phyloP scores from a whole-genome alignment of 2,888 invertebrate genomes.

The Phanerotoma sp. region DNA sequence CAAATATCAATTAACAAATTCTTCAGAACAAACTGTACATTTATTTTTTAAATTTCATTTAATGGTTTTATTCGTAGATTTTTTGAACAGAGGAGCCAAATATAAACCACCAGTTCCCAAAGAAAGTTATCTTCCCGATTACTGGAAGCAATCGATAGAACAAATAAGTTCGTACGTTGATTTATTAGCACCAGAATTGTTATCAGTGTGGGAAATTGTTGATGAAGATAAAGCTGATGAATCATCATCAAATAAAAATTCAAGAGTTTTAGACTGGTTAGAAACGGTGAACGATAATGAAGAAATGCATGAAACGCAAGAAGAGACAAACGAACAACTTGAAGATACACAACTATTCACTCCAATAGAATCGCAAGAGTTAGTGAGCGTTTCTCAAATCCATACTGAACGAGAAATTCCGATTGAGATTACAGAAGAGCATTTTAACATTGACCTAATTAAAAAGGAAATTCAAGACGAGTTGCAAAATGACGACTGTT shows the following conservation, averaged over 20 bases:
- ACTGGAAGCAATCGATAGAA: conserved; percentile 46
- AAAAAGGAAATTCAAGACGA: neutral
- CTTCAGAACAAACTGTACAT: no score
- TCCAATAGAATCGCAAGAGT: conserved; percentile 42
- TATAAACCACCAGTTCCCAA: neutral
- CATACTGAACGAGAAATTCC: neutral
- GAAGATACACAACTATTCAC: conserved; percentile 19
- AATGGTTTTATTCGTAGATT: conserved; percentile 25
- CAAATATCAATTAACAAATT: no score
- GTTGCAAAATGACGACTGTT: no score
- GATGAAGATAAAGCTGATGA: conserved; percentile 40
- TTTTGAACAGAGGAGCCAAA: conserved; percentile 20
- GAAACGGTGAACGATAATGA: conserved; percentile 34
- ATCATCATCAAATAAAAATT: conserved; percentile 41
- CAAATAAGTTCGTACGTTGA: conserved; percentile 45
- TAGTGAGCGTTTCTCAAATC: conserved; percentile 44
- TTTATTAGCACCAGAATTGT: conserved; percentile 49
- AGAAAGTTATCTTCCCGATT: conserved; percentile 1
- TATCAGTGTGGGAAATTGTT: conserved; percentile 49
- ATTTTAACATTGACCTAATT: neutral
- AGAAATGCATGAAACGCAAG: conserved; percentile 31
- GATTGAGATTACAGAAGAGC: neutral
- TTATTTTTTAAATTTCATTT: no score
- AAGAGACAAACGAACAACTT: conserved; percentile 1
- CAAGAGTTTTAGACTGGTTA: conserved; percentile 52